phyloP scores from a whole-genome alignment of 1,140 invertebrate species.

The Drosophila novamexicana region DNA sequence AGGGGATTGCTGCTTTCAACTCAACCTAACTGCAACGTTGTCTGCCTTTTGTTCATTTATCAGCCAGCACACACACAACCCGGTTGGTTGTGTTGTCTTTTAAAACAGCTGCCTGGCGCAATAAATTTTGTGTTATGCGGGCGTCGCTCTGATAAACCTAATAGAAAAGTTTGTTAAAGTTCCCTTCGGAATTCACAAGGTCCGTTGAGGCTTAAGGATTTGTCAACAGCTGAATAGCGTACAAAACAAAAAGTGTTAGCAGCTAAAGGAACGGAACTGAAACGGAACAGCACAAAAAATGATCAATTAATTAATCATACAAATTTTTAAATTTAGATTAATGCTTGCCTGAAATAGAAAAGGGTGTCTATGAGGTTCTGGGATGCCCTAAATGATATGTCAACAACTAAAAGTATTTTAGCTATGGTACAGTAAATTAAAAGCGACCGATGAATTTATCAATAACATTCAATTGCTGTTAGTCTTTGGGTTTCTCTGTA shows the following conservation, averaged over 20 bases:
- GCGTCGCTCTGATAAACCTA: conserved; percentile 6
- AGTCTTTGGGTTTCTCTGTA: too few relatives aligned
- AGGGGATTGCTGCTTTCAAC: too few relatives aligned
- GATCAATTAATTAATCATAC: too few relatives aligned
- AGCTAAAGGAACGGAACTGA: too few relatives aligned
- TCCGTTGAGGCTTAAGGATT: not conserved
- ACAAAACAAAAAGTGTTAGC: not conserved
- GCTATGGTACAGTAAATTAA: too few relatives aligned
- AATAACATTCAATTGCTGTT: too few relatives aligned
- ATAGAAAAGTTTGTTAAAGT: conserved; percentile 22
- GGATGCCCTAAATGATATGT: too few relatives aligned
- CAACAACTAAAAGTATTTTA: too few relatives aligned
- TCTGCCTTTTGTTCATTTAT: conserved; percentile 21
- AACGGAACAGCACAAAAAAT: not conserved
- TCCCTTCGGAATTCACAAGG: not conserved
- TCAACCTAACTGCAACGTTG: conserved; percentile 8
- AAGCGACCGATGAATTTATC: too few relatives aligned
- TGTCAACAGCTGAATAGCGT: not conserved
- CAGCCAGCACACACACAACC: conserved; percentile 7
- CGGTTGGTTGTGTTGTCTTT: conserved; percentile 2
- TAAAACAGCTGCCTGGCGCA: conserved; percentile 1
- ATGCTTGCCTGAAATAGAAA: too few relatives aligned
- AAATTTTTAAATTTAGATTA: too few relatives aligned
- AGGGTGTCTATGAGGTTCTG: too few relatives aligned
- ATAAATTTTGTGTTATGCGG: conserved; percentile 33